Evolutionary conservation across 2,113 vertebrate species (phyloP).

Genomic region (Propithecus coquereli): DNA sequence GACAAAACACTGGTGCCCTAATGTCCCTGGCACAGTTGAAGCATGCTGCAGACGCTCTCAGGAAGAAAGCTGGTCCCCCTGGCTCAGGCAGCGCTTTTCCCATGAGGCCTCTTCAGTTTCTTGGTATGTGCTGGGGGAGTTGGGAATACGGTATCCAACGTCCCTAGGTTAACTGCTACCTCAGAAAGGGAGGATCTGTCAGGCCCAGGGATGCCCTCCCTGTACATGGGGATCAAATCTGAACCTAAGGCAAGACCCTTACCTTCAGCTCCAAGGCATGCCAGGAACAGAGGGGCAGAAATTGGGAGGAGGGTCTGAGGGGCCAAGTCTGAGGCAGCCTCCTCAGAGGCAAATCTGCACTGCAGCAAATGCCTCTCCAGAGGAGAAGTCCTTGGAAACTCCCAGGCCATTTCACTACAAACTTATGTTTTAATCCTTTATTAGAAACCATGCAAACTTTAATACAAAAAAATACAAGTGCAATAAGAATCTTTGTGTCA

Average conservation of each 20-base stretch:
- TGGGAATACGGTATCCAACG: neutral
- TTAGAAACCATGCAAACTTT: constrained; percentile 91
- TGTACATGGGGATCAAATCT: neutral
- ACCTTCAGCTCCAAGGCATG: neutral
- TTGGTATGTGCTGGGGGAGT: neutral
- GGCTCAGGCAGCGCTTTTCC: neutral
- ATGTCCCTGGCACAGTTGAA: neutral
- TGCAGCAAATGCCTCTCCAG: constrained; percentile 40
- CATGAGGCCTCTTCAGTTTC: neutral
- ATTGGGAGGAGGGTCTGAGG: neutral
- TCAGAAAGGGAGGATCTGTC: neutral
- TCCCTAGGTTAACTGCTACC: neutral
- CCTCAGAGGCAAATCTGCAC: constrained; percentile 74
- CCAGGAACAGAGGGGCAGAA: neutral
- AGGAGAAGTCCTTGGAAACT: constrained; percentile 69
- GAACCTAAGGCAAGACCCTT: neutral
- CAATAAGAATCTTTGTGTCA: constrained; percentile 83
- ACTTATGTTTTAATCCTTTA: constrained; percentile 86
- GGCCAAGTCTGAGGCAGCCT: constrained; percentile 28
- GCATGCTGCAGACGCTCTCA: rapidly evolving
- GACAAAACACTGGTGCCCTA: neutral
- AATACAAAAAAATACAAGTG: constrained; percentile 89
- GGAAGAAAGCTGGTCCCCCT: neutral
- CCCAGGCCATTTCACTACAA: constrained; percentile 79
- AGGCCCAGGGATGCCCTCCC: neutral